These are phyloP conservation scores for Musca domestica DNA, from an alignment of 1,140 invertebrate species.

Conservation along the genomic window DNA sequence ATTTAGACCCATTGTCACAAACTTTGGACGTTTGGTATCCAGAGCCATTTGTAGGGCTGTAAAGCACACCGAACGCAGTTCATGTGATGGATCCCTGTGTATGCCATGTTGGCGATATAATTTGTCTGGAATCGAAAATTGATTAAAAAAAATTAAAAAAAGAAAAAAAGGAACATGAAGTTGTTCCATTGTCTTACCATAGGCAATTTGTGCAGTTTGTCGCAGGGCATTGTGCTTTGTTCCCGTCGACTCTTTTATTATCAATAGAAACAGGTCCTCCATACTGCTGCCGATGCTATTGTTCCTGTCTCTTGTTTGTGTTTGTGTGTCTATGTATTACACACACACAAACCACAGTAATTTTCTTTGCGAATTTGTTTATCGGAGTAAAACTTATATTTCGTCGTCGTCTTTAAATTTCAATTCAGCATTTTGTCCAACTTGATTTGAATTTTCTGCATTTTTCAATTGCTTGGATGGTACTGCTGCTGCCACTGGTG, in stretches of 20 bases:
- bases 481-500: no score
- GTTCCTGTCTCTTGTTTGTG: no score
- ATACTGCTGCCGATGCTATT: constrained; percentile 54
- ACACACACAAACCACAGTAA: no score
- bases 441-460: no score
- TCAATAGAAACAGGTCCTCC: constrained; percentile 79
- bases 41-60: constrained; percentile 79
- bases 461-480: no score
- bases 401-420: no score
- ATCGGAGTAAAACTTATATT: no score
- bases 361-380: no score
- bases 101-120: constrained; percentile 77
- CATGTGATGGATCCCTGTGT: constrained; percentile 75
- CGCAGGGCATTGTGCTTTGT: constrained; percentile 69
- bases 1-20: constrained; percentile 75
- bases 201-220: constrained; percentile 76
- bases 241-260: constrained; percentile 73
- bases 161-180: no score
- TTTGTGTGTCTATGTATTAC: no score
- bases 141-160: constrained; percentile 11
- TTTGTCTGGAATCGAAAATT: constrained; percentile 64
- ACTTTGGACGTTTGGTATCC: constrained; percentile 81
- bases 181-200: constrained; percentile 63
- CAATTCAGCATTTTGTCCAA: no score
- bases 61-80: constrained; percentile 79